These are phyloP conservation scores for Himalopsyche anomala DNA, from an alignment of 2,888 invertebrate species.

Conservation along the genomic window DNA sequence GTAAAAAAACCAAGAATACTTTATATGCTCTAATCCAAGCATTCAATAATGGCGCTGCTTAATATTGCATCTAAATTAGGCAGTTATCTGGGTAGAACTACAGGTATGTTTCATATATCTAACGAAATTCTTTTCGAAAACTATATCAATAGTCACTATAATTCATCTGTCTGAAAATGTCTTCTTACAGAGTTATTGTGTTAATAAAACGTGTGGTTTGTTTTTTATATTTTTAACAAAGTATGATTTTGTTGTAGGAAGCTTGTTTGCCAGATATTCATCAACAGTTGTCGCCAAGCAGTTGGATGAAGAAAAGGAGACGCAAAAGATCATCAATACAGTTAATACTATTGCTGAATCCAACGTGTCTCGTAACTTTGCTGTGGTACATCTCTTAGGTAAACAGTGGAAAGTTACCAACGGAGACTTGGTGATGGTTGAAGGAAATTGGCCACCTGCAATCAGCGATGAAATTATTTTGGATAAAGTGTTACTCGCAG, in stretches of 20 bases:
- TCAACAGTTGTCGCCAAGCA: constrained; percentile 23
- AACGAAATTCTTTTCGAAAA: no score
- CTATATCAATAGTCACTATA: no score
- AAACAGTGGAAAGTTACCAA: constrained; percentile 91
- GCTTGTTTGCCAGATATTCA: constrained; percentile 46
- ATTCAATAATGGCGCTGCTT: constrained; percentile 53
- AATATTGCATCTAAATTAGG: constrained; percentile 55
- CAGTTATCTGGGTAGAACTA: constrained; percentile 40
- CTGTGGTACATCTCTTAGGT: constrained; percentile 87
- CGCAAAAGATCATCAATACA: constrained; percentile 78
- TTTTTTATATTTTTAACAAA: no score
- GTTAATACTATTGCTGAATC: constrained; percentile 81
- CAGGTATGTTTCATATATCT: constrained; percentile 47
- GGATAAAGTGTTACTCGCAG: constrained; percentile 90
- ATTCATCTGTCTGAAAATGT: no score
- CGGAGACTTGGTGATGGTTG: constrained; percentile 89
- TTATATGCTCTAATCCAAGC: not conserved
- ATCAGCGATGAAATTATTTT: constrained; percentile 87
- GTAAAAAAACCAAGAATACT: not conserved
- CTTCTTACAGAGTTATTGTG: no score
- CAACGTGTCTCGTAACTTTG: constrained; percentile 83
- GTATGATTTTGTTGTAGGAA: constrained; percentile 26
- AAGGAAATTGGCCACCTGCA: constrained; percentile 90
- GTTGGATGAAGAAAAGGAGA: constrained; percentile 64
- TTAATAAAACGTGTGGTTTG: no score